Evolutionary conservation across 64 coral and sea anemone species (phyloP), one percentile per base, ranked within the genome.

Genomic region (Trachythela sp.): DNA sequence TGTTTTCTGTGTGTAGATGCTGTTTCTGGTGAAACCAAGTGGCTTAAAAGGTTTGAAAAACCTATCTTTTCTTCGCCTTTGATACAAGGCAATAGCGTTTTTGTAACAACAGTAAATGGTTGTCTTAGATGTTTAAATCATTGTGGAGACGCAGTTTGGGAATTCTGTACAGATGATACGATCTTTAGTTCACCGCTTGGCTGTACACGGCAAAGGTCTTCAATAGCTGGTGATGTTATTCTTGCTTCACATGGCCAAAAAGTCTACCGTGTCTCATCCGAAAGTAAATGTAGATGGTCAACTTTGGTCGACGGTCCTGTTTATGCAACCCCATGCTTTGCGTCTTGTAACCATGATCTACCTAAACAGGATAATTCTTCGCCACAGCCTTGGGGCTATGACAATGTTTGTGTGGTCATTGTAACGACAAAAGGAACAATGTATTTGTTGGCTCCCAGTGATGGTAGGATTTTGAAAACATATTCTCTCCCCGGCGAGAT

Each of bases 11-110:
- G 88, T 13, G 42, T 99, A 24, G 56, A 93, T 40, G 59, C 91
- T 30, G 20, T 35, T 18, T 26, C 77, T 27, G 72, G 88, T 2
- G 39, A 48, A 58, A 84, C 93, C 24, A 84, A 70, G 18, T 99
- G 96, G 96, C 89, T 39, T 52, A 56, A 89, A 32, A 77, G 92
- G 70, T 93, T 89, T 56, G 89, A 89, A 22, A 94, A 99, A 64
- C 96, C 96, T 39, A 71, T 98, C 8, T 98, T 98, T 90, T 91
- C 93, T 4, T 98, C 95, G 17, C 93, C 91, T 31, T 58, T 91
- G 59, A 70, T 92, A 68, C 91, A 86, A 36, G 50, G 39, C 17
- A 33, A 34, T 71, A 91, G 85, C 36, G 87, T 98, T 0, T 56
- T 92, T 38, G 91, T 86, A 33, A 93, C 91, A 87, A 93, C 88